Evolutionary conservation across 2,888 invertebrate species (phyloP).

Genomic region (Crematogaster levior): DNA sequence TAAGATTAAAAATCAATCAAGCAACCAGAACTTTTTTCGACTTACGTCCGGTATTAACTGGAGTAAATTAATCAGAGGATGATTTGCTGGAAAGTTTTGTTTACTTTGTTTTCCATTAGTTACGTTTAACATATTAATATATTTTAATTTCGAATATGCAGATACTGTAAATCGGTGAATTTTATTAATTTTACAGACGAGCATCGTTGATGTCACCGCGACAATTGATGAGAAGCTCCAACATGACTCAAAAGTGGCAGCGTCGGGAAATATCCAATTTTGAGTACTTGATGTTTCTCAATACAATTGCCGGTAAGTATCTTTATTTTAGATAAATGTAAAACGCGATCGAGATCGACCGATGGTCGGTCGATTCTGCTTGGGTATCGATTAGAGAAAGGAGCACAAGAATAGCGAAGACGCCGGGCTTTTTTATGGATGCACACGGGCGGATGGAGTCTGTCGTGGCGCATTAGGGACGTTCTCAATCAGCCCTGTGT

Average conservation of each 20-base stretch:
- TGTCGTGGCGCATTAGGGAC: constrained; percentile 87
- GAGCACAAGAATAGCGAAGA: constrained; percentile 71
- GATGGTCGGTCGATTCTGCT: constrained; percentile 54
- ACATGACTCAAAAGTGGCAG: constrained; percentile 99
- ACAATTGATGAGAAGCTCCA: constrained; percentile 99
- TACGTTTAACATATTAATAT: not conserved
- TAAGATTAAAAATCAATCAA: not conserved
- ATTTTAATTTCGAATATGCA: not conserved
- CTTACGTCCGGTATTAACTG: not conserved
- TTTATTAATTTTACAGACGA: constrained; percentile 87
- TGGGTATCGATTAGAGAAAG: constrained; percentile 51
- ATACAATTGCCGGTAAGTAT: constrained; percentile 97
- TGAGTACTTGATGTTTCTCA: constrained; percentile 99
- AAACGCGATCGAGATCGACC: not conserved
- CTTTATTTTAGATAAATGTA: not conserved
- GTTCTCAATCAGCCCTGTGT: constrained; percentile 86
- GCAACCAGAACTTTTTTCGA: not conserved
- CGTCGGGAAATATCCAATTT: constrained; percentile 99
- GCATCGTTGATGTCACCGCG: constrained; percentile 99
- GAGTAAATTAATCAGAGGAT: not conserved
- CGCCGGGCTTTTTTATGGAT: constrained; percentile 79
- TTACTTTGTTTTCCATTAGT: not conserved
- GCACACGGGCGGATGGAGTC: constrained; percentile 86
- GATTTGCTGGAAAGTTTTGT: not conserved
- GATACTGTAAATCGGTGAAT: not conserved